Evolutionary conservation across 2,797 vertebrate genomes (phyloP).

Genomic region (Poeciliopsis presidionis): DNA sequence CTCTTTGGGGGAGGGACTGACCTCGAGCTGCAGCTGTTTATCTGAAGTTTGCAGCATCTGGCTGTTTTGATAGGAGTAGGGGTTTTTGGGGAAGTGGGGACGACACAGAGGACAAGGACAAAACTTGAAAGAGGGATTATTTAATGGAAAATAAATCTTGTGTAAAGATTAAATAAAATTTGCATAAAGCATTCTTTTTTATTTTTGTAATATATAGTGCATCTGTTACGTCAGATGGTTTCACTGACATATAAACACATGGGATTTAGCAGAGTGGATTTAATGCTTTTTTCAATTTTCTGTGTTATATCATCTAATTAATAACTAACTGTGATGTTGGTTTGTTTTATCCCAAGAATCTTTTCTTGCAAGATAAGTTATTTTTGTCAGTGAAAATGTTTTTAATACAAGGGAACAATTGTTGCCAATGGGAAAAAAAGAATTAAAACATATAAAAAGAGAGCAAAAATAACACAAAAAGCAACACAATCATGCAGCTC

Average conservation of each 20-base stretch:
- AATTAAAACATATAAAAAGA: background rate
- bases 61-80: slow-evolving; percentile 32
- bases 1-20: slow-evolving; percentile 34
- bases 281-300: background rate
- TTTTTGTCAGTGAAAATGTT: background rate
- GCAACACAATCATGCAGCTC: background rate
- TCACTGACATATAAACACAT: background rate
- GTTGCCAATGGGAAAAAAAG: background rate
- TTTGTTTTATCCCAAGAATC: background rate
- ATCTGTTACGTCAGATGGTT: background rate
- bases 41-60: slow-evolving; percentile 61
- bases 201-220: background rate
- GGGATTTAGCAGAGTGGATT: background rate
- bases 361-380: background rate
- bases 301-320: background rate
- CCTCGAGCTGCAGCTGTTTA: slow-evolving; percentile 68
- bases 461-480: background rate
- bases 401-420: background rate
- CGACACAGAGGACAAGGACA: slow-evolving; percentile 10
- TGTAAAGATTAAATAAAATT: background rate
- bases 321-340: background rate
- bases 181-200: background rate
- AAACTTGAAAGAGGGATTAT: background rate
- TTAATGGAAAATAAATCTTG: background rate
- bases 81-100: slow-evolving; percentile 8